Evolutionary conservation across 2,888 invertebrate species (phyloP), one percentile per base, ranked within the genome.

Genomic region (Hedychridium roseum): DNA sequence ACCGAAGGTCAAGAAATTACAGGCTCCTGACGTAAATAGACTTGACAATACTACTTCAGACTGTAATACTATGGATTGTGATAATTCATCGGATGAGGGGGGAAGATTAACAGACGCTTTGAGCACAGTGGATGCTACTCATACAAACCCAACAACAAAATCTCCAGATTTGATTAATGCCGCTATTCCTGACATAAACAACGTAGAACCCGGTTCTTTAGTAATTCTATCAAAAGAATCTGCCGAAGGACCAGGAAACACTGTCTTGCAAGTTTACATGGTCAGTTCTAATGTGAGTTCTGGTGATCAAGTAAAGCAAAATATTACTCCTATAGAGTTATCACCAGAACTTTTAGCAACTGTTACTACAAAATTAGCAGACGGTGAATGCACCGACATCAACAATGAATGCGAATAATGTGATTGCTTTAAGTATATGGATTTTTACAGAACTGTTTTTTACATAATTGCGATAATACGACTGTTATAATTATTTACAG

Each of bases 261-360:
- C 68, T 31, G 69, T 79, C n/a, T 73, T 80, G 30, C 80, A 82
- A 64, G 80, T 83, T 43, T 83, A 79, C 48, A 81, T 83, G 80
- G 81, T 82, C 5, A 80, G 80, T 20, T 74, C 80, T 1, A 68
- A 71, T 36, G 23, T 59, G 4, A 62, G 72, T 20, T 30, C 51
- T 1, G 31, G 51, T 9, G 51, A 59, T 39, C 47, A 57, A 2
- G 38, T 47, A 2, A 63, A 75, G 23, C 66, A 71, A 46, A 71
- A 68, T 27, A 68, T 78, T 35, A 73, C 73, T 2, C 76, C 79
- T 1, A 50, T 80, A 9, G 62, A 77, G 54, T 56, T 80, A 7
- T 66, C 74, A 0, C 70, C 74, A 1, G 75, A 80, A 42, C 52
- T 78, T n/a, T 54, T 81, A n/a, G 67, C 73, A 30, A 69, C 74